A percentile compares a stretch with the other conserved stretches of the same genome.
These are phyloP conservation scores for Philopedon plagiatum DNA, from an alignment of 2,888 invertebrate genomes.

Conservation along the genomic window DNA sequence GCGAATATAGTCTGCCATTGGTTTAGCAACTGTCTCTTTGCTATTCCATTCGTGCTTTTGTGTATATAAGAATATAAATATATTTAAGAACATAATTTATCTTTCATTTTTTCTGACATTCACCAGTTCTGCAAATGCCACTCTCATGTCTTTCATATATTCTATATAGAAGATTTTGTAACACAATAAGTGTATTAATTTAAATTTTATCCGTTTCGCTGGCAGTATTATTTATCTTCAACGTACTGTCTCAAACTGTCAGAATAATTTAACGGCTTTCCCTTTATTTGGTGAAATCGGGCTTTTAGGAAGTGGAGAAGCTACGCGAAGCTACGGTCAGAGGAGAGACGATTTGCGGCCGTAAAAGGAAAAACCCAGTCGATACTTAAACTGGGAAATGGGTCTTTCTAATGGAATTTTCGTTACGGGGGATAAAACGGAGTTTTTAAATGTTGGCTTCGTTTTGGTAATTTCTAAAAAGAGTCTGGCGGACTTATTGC, in stretches of 20 bases:
- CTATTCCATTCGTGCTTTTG: too few species aligned
- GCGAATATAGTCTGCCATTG: too few species aligned
- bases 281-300: background rate
- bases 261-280: background rate
- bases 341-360: background rate
- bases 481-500: too few species aligned
- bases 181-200: background rate
- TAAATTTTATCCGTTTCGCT: background rate
- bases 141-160: too few species aligned
- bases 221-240: conserved; percentile 4
- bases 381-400: background rate
- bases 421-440: too few species aligned
- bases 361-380: background rate
- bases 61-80: too few species aligned
- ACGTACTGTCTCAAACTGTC: background rate
- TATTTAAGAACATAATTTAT: too few species aligned
- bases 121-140: too few species aligned
- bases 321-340: background rate
- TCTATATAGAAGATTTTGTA: background rate
- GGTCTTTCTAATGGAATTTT: background rate
- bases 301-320: background rate
- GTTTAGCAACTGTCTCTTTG: too few species aligned
- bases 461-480: too few species aligned
- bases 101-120: too few species aligned
- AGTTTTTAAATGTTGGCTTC: too few species aligned